Evolutionary conservation across 2,888 invertebrate genomes (phyloP).

Genomic region (Drosophila mimetica): DNA sequence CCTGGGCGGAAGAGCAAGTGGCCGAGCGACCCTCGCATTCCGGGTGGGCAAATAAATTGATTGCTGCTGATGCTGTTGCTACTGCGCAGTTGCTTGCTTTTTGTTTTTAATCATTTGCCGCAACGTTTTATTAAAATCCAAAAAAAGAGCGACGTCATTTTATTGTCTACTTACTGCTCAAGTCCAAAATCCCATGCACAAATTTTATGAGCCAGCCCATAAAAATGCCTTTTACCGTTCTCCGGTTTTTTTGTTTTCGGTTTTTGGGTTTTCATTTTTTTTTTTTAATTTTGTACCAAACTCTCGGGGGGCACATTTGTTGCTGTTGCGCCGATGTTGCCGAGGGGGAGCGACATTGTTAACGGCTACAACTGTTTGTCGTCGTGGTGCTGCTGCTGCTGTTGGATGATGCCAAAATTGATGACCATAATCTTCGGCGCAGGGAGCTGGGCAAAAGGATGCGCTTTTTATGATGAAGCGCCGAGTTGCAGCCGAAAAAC

Average conservation of each 20-base stretch:
- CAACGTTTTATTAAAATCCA: constrained; percentile 74
- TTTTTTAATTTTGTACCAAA: constrained; percentile 39
- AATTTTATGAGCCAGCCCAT: constrained; percentile 77
- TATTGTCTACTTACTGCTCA: constrained; percentile 76
- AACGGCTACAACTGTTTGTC: constrained; percentile 74
- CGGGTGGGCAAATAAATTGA: constrained; percentile 73
- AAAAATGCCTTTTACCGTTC: constrained; percentile 71
- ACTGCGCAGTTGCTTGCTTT: constrained; percentile 48
- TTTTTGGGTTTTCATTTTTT: constrained; percentile 14
- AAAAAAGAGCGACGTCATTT: constrained; percentile 70
- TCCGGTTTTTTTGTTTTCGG: constrained; percentile 35
- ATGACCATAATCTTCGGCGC: constrained; percentile 81
- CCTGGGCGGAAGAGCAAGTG: constrained; percentile 46
- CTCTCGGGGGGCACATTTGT: constrained; percentile 75
- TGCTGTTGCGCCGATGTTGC: constrained; percentile 38
- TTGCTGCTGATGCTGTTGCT: constrained; percentile 49
- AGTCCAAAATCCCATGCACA: constrained; percentile 75
- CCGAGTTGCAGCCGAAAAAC: constrained; percentile 61
- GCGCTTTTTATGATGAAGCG: constrained; percentile 78
- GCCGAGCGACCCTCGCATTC: constrained; percentile 65
- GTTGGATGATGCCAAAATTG: constrained; percentile 81
- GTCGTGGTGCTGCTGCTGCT: constrained; percentile 47
- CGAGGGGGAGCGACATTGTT: constrained; percentile 70
- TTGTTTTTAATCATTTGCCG: constrained; percentile 73
- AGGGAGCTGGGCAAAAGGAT: constrained; percentile 60